Conservation (phyloP, 1,140 invertebrate species). For the Meloidogyne chitwoodi region DNA sequence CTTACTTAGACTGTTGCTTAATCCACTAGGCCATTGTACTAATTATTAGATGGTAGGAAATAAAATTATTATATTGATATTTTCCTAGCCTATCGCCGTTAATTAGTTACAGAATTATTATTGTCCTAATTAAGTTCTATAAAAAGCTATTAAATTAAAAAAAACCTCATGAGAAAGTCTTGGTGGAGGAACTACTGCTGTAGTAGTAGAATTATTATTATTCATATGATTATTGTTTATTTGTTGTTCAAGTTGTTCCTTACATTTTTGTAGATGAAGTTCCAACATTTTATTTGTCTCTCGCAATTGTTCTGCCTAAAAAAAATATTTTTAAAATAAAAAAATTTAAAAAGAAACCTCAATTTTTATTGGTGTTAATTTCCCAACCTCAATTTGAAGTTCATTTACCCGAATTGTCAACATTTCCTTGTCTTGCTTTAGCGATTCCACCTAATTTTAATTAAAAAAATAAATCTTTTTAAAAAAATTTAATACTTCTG, state of each 20-base stretch:
- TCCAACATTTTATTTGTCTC: conserved; percentile 18
- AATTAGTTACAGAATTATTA: too few species aligned
- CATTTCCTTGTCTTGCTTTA: background rate
- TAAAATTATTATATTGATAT: too few species aligned
- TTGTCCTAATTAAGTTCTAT: too few species aligned
- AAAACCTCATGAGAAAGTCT: conserved; percentile 7
- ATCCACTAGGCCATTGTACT: too few species aligned
- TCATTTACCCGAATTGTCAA: background rate
- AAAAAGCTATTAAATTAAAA: background rate
- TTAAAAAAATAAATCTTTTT: background rate
- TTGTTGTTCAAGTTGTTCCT: conserved; percentile 16
- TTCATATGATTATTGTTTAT: background rate
- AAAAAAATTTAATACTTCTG: background rate
- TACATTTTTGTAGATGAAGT: conserved; percentile 2
- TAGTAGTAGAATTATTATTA: background rate
- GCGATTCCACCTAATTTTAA: conserved; percentile 1
- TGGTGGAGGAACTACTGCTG: background rate
- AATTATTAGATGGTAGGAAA: too few species aligned
- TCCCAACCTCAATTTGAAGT: background rate
- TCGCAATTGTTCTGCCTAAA: conserved; percentile 18
- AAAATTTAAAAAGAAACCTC: background rate
- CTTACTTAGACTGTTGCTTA: too few species aligned
- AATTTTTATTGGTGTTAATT: background rate
- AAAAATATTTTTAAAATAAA: background rate
- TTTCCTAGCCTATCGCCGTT: too few species aligned